Evolutionary conservation across 2,113 vertebrate genomes (phyloP), one percentile per base, ranked within the genome.

Genomic region (Xiphias gladius): DNA sequence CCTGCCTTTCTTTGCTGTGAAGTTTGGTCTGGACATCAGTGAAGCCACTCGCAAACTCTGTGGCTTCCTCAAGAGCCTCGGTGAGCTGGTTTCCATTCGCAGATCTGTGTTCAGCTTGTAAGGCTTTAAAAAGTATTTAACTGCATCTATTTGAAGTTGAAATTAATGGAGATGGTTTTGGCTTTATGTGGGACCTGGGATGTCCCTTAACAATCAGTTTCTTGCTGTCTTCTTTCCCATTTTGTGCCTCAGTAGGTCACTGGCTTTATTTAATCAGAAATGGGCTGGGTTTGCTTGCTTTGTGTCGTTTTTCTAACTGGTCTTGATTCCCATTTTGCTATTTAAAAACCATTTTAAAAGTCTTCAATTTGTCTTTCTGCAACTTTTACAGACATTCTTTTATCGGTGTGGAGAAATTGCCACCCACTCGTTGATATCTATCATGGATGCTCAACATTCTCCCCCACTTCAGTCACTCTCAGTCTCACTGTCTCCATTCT

Each of bases 31-130:
- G 89, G 96, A 95, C 69, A 86, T 99, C 89, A 93, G 93, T 1
- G 97, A 97, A 84, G 97, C 97, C 16, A 95, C 97, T 52, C 95
- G 93, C 79, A 98, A 96, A 78, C 96, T 99, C 89, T 98, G 97
- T 81, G 94, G 96, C 83, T 98, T 99, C 94, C 96, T 99, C 81
- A 99, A 98, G 93, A 96, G 94, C 82, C 93, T 97, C 0, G 97
- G 97, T 99, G 92, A 96, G 96, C 91, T 54, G 54, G 52, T 16
- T 43, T 22, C 16, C 30, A 24, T 16, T 71, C 13, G 37, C 50
- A 39, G 9, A 32, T 48, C 5, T 19, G 41, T 50, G 46, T 50
- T 46, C 43, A 62, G 61, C 32, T 5, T 22, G 1, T 37, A 2
- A 22, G 19, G 32, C 20, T 64, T 39, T 24, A 30, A 28, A 43